Percentiles rank a stretch among this genome's conserved stretches.
Evolutionary conservation across 1,140 invertebrate genomes (phyloP).

Genomic region (Archivesica marissinica): DNA sequence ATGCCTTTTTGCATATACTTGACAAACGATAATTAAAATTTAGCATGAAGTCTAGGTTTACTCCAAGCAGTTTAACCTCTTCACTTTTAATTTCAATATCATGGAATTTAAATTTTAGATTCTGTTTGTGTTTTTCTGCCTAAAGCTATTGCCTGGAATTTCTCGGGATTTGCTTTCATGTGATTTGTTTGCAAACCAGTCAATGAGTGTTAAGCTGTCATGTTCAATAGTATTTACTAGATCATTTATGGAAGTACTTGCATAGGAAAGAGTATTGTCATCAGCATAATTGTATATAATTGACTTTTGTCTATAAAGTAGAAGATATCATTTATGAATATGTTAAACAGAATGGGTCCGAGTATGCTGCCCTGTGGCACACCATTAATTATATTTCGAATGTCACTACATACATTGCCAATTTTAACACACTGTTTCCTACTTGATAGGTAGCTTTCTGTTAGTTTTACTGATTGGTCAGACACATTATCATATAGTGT

Average conservation of each 20-base stretch:
- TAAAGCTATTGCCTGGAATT: conserved; percentile 50
- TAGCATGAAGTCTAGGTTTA: conserved; percentile 42
- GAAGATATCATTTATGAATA: conserved; percentile 42
- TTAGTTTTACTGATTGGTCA: conserved; percentile 12
- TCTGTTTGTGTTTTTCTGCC: conserved; percentile 26
- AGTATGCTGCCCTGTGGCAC: conserved; percentile 48
- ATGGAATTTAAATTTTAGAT: conserved; percentile 16
- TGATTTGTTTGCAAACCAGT: conserved; percentile 52
- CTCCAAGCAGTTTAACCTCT: conserved; percentile 38
- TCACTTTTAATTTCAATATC: conserved; percentile 44
- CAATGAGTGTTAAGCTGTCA: conserved; percentile 27
- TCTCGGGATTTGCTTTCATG: conserved; percentile 48
- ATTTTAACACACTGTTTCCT: conserved; percentile 51
- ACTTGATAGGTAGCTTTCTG: conserved; percentile 7
- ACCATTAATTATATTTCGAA: conserved; percentile 31
- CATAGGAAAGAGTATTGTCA: conserved; percentile 43
- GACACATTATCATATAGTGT: conserved; percentile 35
- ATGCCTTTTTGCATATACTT: conserved; percentile 39
- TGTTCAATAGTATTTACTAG: conserved; percentile 21
- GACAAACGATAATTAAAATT: conserved; percentile 45
- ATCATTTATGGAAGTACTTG: conserved; percentile 13
- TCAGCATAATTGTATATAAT: conserved; percentile 41
- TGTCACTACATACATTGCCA: conserved; percentile 39
- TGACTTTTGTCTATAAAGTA: conserved; percentile 28
- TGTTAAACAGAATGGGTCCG: conserved; percentile 45